Evolutionary conservation across 2,113 vertebrate species (phyloP).

Genomic region (Larimichthys polyactis): DNA sequence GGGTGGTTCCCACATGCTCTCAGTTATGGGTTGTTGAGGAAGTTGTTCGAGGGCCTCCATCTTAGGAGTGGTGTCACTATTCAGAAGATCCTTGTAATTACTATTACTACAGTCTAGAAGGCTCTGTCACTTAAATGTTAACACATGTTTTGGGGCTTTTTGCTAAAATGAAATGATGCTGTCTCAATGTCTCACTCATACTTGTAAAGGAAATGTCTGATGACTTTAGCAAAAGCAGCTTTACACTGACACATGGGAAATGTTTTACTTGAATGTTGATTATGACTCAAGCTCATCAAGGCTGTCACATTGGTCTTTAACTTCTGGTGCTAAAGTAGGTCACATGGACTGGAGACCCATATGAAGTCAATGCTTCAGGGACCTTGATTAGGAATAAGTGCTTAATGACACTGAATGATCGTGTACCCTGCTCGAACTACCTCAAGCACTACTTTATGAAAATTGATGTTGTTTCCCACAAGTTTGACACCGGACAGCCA

Average conservation of each 20-base stretch:
- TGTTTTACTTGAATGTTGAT: neutral
- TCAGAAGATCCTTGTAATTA: too few species aligned
- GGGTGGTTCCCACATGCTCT: too few species aligned
- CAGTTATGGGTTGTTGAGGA: too few species aligned
- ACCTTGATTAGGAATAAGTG: neutral
- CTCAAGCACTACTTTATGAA: conserved; percentile 28
- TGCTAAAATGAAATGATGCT: too few species aligned
- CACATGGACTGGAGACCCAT: neutral
- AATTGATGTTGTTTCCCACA: conserved; percentile 11
- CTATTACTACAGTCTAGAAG: too few species aligned
- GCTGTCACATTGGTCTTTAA: neutral
- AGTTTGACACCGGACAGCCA: conserved; percentile 18
- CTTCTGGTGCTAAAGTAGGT: neutral
- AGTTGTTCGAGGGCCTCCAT: too few species aligned
- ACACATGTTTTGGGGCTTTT: too few species aligned
- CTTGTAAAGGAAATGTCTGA: neutral
- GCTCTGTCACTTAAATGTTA: too few species aligned
- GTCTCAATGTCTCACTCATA: neutral
- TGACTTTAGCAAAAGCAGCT: neutral
- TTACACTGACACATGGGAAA: neutral
- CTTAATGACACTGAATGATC: conserved; percentile 2
- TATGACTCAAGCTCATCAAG: neutral
- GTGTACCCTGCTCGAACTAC: neutral
- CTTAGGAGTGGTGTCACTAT: too few species aligned
- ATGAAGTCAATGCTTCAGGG: neutral